Conservation (phyloP, 23 tunicate genomes). For the Trididemnum clinides region DNA sequence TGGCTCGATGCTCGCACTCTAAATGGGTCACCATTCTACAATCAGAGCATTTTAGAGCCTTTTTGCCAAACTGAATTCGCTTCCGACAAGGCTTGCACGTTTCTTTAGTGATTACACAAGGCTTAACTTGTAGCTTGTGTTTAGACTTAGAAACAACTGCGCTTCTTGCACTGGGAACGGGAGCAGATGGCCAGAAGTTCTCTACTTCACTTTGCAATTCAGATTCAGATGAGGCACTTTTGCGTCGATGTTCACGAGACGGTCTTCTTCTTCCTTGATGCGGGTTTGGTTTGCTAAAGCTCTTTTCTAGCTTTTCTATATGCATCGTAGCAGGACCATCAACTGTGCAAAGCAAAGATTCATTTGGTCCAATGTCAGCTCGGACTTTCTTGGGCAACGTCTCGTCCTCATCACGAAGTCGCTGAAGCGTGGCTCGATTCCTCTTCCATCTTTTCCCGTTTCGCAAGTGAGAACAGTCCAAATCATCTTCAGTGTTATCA, state of each 20-base stretch:
- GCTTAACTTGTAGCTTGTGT: slow-evolving; percentile 72
- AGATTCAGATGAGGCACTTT: slow-evolving; percentile 88
- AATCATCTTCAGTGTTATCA: slow-evolving; percentile 87
- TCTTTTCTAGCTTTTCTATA: slow-evolving; percentile 80
- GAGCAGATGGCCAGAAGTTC: slow-evolving; percentile 76
- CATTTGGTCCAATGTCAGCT: slow-evolving; percentile 60
- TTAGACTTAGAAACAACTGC: background rate
- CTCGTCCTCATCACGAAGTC: slow-evolving; percentile 51
- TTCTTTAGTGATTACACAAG: slow-evolving; percentile 89
- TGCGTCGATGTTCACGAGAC: slow-evolving; percentile 86
- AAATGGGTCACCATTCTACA: slow-evolving; percentile 76
- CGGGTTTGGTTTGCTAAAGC: slow-evolving; percentile 72
- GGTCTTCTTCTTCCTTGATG: slow-evolving; percentile 92
- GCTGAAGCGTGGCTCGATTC: background rate
- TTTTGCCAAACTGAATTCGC: slow-evolving; percentile 83
- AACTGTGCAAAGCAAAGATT: slow-evolving; percentile 76
- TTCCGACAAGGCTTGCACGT: slow-evolving; percentile 95
- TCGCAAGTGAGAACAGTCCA: slow-evolving; percentile 66
- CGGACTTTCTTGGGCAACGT: slow-evolving; percentile 55
- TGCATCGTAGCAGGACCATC: slow-evolving; percentile 87
- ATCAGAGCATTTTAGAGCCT: slow-evolving; percentile 79
- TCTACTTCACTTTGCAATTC: slow-evolving; percentile 78
- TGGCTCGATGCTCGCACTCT: slow-evolving; percentile 60
- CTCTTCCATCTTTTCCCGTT: slow-evolving; percentile 79
- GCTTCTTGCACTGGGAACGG: slow-evolving; percentile 33